A percentile compares a stretch with the other conserved stretches of the same genome.
Evolutionary conservation across 1,140 invertebrate genomes (phyloP).

Genomic region (Lutraria rhynchaena): DNA sequence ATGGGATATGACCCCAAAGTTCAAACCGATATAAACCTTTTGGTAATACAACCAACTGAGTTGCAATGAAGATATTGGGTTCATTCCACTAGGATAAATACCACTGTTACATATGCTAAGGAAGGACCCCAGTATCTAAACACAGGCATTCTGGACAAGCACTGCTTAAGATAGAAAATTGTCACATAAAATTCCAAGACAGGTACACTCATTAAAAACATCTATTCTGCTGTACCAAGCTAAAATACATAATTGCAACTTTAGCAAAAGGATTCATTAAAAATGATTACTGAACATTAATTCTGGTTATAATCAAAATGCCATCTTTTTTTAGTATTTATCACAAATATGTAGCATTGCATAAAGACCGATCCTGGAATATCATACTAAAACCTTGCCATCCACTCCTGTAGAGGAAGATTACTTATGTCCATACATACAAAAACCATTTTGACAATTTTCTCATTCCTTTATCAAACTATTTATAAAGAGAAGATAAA

Average conservation of each 20-base stretch:
- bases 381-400: slow-evolving; percentile 30
- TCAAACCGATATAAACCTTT: slow-evolving; percentile 23
- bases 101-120: background rate
- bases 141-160: background rate
- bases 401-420: slow-evolving; percentile 22
- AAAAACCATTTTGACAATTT: background rate
- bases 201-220: slow-evolving; percentile 1
- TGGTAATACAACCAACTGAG: slow-evolving; percentile 9
- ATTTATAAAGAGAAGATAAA: slow-evolving; percentile 38
- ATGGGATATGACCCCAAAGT: background rate
- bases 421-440: slow-evolving; percentile 21
- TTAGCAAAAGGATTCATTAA: background rate
- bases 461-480: slow-evolving; percentile 14
- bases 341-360: too few relatives aligned
- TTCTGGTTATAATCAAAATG: slow-evolving; percentile 12
- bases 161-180: background rate
- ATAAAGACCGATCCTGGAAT: slow-evolving; percentile 13
- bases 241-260: background rate
- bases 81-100: slow-evolving; percentile 7
- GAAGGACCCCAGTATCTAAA: slow-evolving; percentile 12
- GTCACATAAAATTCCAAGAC: slow-evolving; percentile 18
- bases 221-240: background rate
- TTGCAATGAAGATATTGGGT: background rate
- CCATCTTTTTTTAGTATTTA: too few relatives aligned
- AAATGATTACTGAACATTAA: slow-evolving; percentile 5